Base-by-base conservation (phyloP, 2,888 invertebrate genomes). In the Thymelicus sylvestris region DNA sequence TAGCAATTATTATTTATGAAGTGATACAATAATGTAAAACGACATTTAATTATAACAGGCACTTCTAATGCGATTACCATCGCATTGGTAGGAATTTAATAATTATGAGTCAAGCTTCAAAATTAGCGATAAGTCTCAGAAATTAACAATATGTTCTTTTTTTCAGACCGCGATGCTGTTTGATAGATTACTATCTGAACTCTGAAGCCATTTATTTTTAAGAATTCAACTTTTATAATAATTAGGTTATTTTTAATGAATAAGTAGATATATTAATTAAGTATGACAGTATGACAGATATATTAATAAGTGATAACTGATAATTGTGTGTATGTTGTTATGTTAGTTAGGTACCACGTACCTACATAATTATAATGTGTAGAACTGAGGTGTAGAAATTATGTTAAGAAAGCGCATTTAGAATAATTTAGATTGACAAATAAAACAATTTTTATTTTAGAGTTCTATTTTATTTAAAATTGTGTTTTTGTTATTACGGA, bases 381-480 rank as follows among this genome's bases (percentile, higher is more conserved):
- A 52, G 10, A 8, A 55, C n/a, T n/a, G n/a, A n/a, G n/a, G 10
- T 12, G 55, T 55, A 52, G 10, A 8, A 55, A 55, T 55, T 0
- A 55, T 7, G 6, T 24, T 19, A 6, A 52, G 8, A 44, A 44
- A 10, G 44, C 4, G 38, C 0, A 31, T 39, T 59, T 38, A 7
- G n/a, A 39, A n/a, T 38, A 1, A 31, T 39, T 59, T 38, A 7
- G n/a, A 39, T 39, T 38, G 39, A 59, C 7, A 59, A 91, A 87
- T 89, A 88, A 90, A 90, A 90, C 81, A 79, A 79, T 77, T 81
- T 82, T 80, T 77, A 85, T 86, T 88, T 88, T 82, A 83, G 81
- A 77, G 80, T 87, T 80, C 87, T 86, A 75, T 87, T 90, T 90
- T 83, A 87, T 86, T 87, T 84, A 85, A 85, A 85, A 86, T 89